Evolutionary conservation across 92 coral and sea anemone genomes (phyloP).

Genomic region (Siderastrea radians): DNA sequence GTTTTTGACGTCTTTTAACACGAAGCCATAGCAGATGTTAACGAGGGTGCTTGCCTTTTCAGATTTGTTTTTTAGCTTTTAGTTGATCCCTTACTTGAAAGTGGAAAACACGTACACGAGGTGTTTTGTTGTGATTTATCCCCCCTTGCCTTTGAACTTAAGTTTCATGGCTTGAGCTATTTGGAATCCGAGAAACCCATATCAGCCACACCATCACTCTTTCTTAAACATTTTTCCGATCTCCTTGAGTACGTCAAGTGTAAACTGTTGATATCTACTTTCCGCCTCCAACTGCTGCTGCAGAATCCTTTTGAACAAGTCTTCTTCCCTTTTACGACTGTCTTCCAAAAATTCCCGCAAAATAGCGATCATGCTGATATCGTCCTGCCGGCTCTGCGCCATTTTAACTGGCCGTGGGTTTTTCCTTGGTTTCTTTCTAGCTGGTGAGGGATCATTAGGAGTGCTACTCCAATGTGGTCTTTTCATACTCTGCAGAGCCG

Average conservation of each 20-base stretch:
- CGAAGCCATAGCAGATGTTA: too few relatives aligned
- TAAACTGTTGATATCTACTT: constrained; percentile 88
- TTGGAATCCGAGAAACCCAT: too few relatives aligned
- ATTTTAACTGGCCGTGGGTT: constrained; percentile 76
- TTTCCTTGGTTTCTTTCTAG: constrained; percentile 74
- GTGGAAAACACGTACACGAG: neutral
- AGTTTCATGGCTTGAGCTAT: too few relatives aligned
- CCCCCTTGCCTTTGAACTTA: too few relatives aligned
- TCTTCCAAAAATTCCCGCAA: constrained; percentile 90
- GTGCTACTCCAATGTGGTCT: constrained; percentile 32
- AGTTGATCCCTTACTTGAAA: too few relatives aligned
- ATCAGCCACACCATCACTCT: neutral
- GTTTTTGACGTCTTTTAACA: too few relatives aligned
- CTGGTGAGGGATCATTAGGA: neutral
- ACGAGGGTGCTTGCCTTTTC: too few relatives aligned
- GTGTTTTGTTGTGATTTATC: too few relatives aligned
- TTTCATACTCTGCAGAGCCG: neutral
- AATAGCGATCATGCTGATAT: constrained; percentile 66
- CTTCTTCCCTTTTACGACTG: constrained; percentile 87
- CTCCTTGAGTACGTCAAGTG: constrained; percentile 84
- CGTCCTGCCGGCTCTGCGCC: constrained; percentile 67
- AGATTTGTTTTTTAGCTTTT: too few relatives aligned
- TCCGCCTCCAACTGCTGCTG: constrained; percentile 90
- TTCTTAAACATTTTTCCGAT: constrained; percentile 82
- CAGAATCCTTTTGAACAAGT: constrained; percentile 77